Evolutionary conservation across 2,797 vertebrate species (phyloP), one percentile per base, ranked within the genome.

Genomic region (Jordanella pulchra): DNA sequence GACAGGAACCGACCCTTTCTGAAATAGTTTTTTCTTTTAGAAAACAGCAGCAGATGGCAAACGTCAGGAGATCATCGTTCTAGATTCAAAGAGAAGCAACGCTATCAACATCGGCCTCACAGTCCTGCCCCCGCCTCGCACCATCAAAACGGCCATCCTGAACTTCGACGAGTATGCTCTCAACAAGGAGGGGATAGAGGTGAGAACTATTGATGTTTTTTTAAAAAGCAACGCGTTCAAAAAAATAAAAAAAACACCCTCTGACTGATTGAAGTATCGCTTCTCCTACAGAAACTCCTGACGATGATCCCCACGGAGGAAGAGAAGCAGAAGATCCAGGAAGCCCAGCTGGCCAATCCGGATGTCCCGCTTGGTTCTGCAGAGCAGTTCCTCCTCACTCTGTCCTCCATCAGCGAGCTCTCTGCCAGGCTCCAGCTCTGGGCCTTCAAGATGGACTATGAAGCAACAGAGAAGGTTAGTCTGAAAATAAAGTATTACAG

Each of bases 51-150:
- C 95, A 9, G 97, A 99, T 13, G 96, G 97, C 55, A 99, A 98
- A 88, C 95, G 96, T 23, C 96, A 97, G 84, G 97, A 98, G 89
- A 94, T 99, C 91, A 97, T 97, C 14, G 96, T 99, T 69, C 89
- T 99, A 82, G 98, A 99, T 80, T 95, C 97, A 48, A 99, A 99
- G 89, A 96, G 97, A 84, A 99, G 98, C 81, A 99, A 99, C 0
- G 96, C 97, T 72, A 99, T 99, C 84, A 99, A 99, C 91, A 99
- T 99, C 1, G 98, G 98, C 23, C 94, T 99, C 83, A 99, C 97
- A 0, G 97, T 97, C 17, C 92, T 99, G 80, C 98, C 98, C 91
- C 71, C 96, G 92, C 79, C 95, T 95, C 92, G 97, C 96, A 76
- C 85, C 93, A 99, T 99, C 86, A 99, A 98, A 91, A 95, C 94